Evolutionary conservation across 2,888 invertebrate species (phyloP), one percentile per base, ranked within the genome.

Genomic region (Ernsta delagoae): DNA sequence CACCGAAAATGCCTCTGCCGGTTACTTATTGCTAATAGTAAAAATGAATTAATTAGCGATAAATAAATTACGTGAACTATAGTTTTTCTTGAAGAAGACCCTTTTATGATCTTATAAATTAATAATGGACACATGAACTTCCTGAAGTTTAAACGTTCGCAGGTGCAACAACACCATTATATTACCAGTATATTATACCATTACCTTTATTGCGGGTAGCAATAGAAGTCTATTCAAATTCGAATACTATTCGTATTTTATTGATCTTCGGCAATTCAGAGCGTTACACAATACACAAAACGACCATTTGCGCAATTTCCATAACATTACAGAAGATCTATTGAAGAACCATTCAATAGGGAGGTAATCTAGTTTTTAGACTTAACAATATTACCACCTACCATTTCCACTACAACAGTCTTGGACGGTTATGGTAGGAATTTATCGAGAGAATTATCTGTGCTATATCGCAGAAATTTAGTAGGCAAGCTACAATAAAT

Each of bases 401-500:
- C 16, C n/a, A 53, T 11, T 50, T 62, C 16, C n/a, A 54, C 56
- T 24, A 57, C 41, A 59, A 31, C 54, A 43, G 24, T 45, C 60
- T 4, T 54, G 7, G 9, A 39, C 54, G 12, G 24, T 68, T 62
- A 62, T 57, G 36, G 54, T 39, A 48, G 56, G 50, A 59, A 59
- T 41, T 62, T 69, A 69, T 57, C 57, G 68, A 62, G 36, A 50
- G 48, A 43, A 64, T 64, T 57, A 68, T 61, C 67, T 67, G 43
- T 24, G 48, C 24, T 69, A n/a, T n/a, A 69, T 63, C 68, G 59
- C 12, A 59, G 63, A 63, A 69, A 69, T 69, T 69, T 69, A 69
- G 69, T 69, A 69, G 69, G 50, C 69, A 69, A 53, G 53, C 11
- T 64, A 59, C 64, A 43, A 70, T 70, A 70, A 70, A 70, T 70